Conservation (phyloP, 1,140 invertebrate species). For the Neotoxoptera formosana region DNA sequence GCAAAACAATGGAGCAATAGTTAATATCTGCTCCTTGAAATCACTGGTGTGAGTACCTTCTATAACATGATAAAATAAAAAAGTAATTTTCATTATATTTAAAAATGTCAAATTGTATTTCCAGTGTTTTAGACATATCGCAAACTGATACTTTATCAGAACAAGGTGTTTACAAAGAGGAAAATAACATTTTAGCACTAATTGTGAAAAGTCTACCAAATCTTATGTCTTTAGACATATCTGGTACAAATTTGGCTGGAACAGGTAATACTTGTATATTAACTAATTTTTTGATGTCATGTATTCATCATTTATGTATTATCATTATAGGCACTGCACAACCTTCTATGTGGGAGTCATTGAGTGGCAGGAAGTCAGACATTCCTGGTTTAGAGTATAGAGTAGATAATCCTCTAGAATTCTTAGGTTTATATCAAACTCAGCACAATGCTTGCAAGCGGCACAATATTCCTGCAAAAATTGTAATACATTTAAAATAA, state of each 20-base stretch:
- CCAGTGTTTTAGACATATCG: slow-evolving; percentile 85
- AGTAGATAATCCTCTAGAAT: slow-evolving; percentile 81
- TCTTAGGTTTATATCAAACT: slow-evolving; percentile 90
- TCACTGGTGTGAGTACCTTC: slow-evolving; percentile 65
- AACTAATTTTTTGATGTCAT: background rate
- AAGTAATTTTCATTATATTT: background rate
- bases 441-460: slow-evolving; percentile 84
- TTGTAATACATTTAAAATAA: slow-evolving; percentile 66
- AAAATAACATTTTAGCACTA: slow-evolving; percentile 72
- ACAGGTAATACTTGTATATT: slow-evolving; percentile 66
- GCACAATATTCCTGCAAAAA: slow-evolving; percentile 87
- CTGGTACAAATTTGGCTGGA: slow-evolving; percentile 87
- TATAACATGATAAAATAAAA: slow-evolving; percentile 54
- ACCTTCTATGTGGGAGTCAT: slow-evolving; percentile 58
- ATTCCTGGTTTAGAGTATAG: slow-evolving; percentile 84
- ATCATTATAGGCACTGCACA: slow-evolving; percentile 63
- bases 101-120: slow-evolving; percentile 62
- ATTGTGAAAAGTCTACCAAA: slow-evolving; percentile 78
- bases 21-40: slow-evolving; percentile 59
- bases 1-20: slow-evolving; percentile 59
- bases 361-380: slow-evolving; percentile 66
- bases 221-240: slow-evolving; percentile 86
- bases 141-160: slow-evolving; percentile 69
- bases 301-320: background rate
- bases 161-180: slow-evolving; percentile 71